Base-by-base conservation (phyloP, 1,140 invertebrate species). In the Akabosia matsudoensis region DNA sequence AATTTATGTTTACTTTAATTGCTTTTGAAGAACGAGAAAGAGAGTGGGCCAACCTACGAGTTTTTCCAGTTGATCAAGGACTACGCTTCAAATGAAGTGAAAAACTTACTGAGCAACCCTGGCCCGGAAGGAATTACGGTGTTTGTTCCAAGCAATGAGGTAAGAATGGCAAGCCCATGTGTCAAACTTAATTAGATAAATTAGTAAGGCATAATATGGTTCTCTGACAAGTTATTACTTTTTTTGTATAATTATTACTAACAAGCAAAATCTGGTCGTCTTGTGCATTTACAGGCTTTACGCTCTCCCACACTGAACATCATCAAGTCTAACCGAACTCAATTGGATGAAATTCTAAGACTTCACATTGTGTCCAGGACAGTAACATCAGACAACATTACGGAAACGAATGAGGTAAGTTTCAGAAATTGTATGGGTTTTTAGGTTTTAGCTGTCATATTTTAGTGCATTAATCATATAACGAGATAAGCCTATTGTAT, bases 121-220 rank as follows among this genome's bases (percentile, higher is more conserved):
- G 74, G 61, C 16, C 10, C 0, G 18, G 74, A 79, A 22, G 76
- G 74, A 64, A 77, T 95, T 3, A 96, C 95, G 0, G 86, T 97
- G 26, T 94, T 97, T 83, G 94, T 93, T 0, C 95, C 95, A 0
- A 94, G 91, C 79, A 96, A 97, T 84, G 90, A 91, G 74, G 95
- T 95, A 0, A 82, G 54, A n/a, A 45, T 45, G 37, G 37, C 37
- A 10, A 45, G n/a, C n/a, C n/a, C n/a, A n/a, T n/a, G n/a, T n/a
- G n/a, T n/a, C n/a, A n/a, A n/a, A n/a, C n/a, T n/a, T n/a, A n/a
- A n/a, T n/a, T n/a, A n/a, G n/a, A n/a, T n/a, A n/a, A n/a, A n/a
- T n/a, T n/a, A n/a, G n/a, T n/a, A n/a, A 45, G 37, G 37, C 37
- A 14, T 7, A 61, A 24, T 22, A 61, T n/a, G n/a, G n/a, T n/a